Conservation (phyloP, 2,797 vertebrate species). For the Sebastes taczanowskii region DNA sequence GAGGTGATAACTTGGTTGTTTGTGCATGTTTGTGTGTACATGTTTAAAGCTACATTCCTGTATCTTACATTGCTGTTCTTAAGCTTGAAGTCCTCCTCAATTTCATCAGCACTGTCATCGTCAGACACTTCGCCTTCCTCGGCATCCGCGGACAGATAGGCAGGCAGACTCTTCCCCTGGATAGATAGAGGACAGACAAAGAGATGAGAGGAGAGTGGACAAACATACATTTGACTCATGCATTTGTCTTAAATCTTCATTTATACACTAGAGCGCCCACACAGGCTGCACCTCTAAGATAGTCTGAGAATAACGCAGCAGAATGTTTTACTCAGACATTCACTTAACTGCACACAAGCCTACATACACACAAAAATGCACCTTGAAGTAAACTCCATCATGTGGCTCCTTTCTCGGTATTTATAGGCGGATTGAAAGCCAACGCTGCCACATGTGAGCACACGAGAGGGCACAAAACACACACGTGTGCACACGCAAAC, state of each 20-base stretch:
- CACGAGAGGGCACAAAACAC: slow-evolving; percentile 10
- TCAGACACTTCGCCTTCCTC: slow-evolving; percentile 98
- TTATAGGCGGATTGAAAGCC: slow-evolving; percentile 15
- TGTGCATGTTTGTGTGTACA: neutral
- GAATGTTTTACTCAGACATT: slow-evolving; percentile 12
- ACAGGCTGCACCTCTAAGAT: slow-evolving; percentile 8
- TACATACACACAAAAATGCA: neutral
- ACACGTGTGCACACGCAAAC: slow-evolving; percentile 20
- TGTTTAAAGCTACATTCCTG: neutral
- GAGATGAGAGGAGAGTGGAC: neutral
- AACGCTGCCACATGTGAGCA: slow-evolving; percentile 7
- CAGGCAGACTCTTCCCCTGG: slow-evolving; percentile 94
- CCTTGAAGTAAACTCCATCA: neutral
- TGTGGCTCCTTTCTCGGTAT: slow-evolving; percentile 16
- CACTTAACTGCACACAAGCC: neutral
- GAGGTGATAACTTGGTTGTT: neutral
- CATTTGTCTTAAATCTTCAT: neutral
- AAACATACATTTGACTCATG: slow-evolving; percentile 1
- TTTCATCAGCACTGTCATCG: slow-evolving; percentile 98
- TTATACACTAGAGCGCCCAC: slow-evolving; percentile 12
- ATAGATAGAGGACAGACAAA: slow-evolving; percentile 17
- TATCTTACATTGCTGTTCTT: slow-evolving; percentile 90
- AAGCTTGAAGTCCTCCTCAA: slow-evolving; percentile 97
- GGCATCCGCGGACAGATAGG: slow-evolving; percentile 90
- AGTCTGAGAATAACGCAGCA: slow-evolving; percentile 8